Conservation (phyloP, 2,113 vertebrate species). For the Onychostruthus taczanowskii region DNA sequence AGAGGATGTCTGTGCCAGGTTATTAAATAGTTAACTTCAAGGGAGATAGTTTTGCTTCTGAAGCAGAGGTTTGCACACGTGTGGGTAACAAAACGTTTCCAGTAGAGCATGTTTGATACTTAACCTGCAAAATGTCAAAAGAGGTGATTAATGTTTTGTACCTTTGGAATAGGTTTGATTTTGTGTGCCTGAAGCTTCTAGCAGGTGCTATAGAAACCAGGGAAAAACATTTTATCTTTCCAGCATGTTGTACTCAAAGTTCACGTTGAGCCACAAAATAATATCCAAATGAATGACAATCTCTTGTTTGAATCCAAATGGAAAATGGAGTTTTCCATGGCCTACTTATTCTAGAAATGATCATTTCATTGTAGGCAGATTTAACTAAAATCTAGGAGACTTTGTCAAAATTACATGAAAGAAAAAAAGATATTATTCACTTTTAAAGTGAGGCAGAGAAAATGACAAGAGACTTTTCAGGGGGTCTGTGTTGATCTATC, state of each 20-base stretch:
- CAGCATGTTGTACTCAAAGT: neutral
- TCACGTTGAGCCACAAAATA: neutral
- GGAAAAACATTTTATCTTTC: neutral
- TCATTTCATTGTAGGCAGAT: neutral
- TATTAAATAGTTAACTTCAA: slow-evolving; percentile 12
- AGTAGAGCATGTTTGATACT: neutral
- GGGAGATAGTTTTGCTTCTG: neutral
- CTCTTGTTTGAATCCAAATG: neutral
- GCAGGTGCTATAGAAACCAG: neutral
- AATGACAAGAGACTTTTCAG: neutral
- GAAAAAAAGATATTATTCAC: neutral
- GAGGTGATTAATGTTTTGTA: slow-evolving; percentile 30
- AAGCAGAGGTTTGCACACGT: neutral
- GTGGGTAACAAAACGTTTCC: neutral
- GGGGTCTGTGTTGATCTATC: neutral
- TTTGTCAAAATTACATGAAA: neutral
- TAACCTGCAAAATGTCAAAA: slow-evolving; percentile 1
- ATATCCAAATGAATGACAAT: neutral
- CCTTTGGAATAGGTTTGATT: slow-evolving; percentile 1
- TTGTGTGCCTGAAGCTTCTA: neutral
- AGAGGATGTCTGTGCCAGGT: neutral
- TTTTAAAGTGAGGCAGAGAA: neutral
- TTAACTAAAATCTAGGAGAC: neutral
- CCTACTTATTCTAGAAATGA: neutral
- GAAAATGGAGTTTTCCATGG: neutral